Evolutionary conservation across 2,113 vertebrate genomes (phyloP).

Genomic region (Ariopsis seemanni): DNA sequence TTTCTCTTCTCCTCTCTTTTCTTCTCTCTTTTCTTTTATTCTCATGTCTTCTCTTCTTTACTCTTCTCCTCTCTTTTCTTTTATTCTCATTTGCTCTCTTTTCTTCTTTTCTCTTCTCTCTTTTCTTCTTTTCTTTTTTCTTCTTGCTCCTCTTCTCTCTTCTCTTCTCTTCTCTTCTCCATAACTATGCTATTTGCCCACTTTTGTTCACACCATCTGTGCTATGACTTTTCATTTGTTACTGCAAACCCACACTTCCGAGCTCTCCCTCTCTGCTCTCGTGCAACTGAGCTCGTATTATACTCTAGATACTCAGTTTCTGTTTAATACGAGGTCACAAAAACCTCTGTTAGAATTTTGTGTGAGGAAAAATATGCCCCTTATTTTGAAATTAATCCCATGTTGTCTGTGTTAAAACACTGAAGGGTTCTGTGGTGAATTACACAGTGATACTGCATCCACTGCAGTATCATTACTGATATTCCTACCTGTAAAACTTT

Average conservation of each 20-base stretch:
- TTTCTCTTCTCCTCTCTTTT: no score
- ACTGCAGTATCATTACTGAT: not conserved
- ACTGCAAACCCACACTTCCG: not conserved
- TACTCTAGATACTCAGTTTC: not conserved
- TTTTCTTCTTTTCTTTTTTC: no score
- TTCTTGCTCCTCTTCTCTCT: not conserved
- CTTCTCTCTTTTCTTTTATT: no score
- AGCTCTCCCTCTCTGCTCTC: not conserved
- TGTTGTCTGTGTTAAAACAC: not conserved
- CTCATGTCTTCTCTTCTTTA: no score
- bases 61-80: no score
- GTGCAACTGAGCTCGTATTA: not conserved
- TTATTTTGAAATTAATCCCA: not conserved
- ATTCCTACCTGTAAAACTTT: not conserved
- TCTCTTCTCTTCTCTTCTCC: not conserved
- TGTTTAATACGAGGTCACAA: not conserved
- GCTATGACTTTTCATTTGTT: constrained; percentile 2
- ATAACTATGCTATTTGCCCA: not conserved
- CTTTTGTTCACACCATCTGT: constrained; percentile 11
- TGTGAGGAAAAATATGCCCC: not conserved
- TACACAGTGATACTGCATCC: not conserved
- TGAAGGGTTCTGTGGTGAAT: not conserved
- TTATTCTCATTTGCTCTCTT: no score
- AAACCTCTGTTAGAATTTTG: not conserved
- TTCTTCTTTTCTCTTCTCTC: no score